A percentile compares a stretch with the other conserved stretches of the same genome.
Conservation (phyloP, 2,888 invertebrate genomes). For the Plemyria rubiginata region DNA sequence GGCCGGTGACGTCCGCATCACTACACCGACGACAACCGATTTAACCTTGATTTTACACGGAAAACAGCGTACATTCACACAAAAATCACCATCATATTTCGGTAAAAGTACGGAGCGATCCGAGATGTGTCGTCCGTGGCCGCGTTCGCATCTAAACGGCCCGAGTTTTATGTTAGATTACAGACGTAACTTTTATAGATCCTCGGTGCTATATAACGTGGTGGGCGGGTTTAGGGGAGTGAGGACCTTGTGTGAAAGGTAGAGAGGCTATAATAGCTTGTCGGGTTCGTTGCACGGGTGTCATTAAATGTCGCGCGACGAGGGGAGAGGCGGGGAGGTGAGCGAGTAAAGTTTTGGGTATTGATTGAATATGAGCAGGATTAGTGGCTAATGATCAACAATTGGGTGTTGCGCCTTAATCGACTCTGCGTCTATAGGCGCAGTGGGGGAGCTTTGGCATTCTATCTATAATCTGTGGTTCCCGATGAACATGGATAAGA, state of each 20-base stretch:
- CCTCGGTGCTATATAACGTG: conserved; percentile 85
- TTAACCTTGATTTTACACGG: conserved; percentile 67
- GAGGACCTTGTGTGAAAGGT: conserved; percentile 65
- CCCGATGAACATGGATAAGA: conserved; percentile 7
- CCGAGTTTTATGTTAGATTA: conserved; percentile 86
- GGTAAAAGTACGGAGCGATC: conserved; percentile 84
- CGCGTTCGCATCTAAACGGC: conserved; percentile 85
- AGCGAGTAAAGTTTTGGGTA: conserved; percentile 85
- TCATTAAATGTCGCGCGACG: conserved; percentile 85
- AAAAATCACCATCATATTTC: conserved; percentile 79
- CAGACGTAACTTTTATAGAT: conserved; percentile 86
- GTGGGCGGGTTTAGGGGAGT: conserved; percentile 75
- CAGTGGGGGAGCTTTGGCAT: conserved; percentile 29
- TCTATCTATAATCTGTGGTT: conserved; percentile 31
- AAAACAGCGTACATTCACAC: conserved; percentile 76
- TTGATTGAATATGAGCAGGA: conserved; percentile 85
- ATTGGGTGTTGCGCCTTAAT: conserved; percentile 74
- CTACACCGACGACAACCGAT: conserved; percentile 61
- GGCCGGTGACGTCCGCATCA: conserved; percentile 66
- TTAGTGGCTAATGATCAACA: conserved; percentile 84
- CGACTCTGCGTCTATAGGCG: conserved; percentile 42
- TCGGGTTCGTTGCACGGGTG: conserved; percentile 77
- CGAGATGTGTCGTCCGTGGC: conserved; percentile 85
- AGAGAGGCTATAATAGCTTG: conserved; percentile 72
- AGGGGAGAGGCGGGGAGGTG: conserved; percentile 80